Conservation (phyloP, 2,113 vertebrate genomes). For the Ondatra zibethicus region DNA sequence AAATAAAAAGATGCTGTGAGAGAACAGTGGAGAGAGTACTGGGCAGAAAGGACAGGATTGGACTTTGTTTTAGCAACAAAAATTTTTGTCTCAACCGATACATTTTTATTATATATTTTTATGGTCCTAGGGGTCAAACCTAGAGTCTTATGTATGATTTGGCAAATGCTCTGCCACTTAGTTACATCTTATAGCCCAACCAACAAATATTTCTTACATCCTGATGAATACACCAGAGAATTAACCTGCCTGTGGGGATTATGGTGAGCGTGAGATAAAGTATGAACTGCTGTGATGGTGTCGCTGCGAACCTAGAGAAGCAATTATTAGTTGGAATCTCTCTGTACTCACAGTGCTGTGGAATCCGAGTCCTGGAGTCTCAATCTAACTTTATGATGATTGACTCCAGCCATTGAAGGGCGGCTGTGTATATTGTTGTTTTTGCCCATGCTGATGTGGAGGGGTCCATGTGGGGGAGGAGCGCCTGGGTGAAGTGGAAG, state of each 20-base stretch:
- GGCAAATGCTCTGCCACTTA: not conserved
- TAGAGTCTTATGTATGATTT: not conserved
- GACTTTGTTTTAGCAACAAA: not conserved
- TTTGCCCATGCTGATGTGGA: not conserved
- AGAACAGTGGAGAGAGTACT: no score
- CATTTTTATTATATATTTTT: not conserved
- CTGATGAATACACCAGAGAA: no score
- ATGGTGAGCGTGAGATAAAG: not conserved
- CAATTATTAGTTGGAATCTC: not conserved
- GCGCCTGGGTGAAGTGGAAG: not conserved
- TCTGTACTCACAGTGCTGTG: not conserved
- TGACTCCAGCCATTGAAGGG: not conserved
- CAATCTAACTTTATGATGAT: not conserved
- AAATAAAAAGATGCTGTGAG: not conserved
- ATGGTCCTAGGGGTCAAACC: not conserved
- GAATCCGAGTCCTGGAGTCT: no score
- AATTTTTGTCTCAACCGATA: not conserved
- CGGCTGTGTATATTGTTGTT: accelerated
- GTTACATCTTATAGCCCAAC: not conserved
- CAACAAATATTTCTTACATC: not conserved
- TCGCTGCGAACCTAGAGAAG: not conserved
- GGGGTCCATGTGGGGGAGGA: not conserved
- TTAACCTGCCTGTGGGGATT: not conserved
- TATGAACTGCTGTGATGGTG: no score
- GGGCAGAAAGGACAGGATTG: not conserved